A percentile compares a stretch with the other conserved stretches of the same genome.
phyloP scores from a whole-genome alignment of 2,888 invertebrate species.

The Acrobasis repandana region DNA sequence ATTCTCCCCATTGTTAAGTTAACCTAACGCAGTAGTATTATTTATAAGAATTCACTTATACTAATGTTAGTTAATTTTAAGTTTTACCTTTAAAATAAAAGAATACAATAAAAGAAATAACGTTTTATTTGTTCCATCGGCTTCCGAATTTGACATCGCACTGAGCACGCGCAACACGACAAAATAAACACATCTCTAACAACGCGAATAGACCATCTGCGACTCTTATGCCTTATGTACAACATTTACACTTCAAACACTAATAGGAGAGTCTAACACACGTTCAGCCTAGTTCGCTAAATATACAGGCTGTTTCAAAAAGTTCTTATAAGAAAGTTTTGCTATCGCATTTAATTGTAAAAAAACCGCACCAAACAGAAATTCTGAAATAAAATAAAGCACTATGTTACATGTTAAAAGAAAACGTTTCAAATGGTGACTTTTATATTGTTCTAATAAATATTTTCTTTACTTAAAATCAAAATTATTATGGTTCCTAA shows the following conservation, averaged over 20 bases:
- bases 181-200: constrained; percentile 47
- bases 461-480: too few relatives aligned
- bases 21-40: not conserved
- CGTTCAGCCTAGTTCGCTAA: constrained; percentile 5
- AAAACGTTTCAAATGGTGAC: too few relatives aligned
- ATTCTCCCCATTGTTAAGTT: not conserved
- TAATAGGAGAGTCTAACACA: constrained; percentile 3
- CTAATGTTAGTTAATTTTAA: not conserved
- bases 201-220: constrained; percentile 39
- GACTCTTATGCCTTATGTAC: constrained; percentile 41
- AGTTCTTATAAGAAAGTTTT: not conserved
- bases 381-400: too few relatives aligned
- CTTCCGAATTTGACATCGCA: constrained; percentile 36
- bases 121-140: constrained; percentile 69
- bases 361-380: too few relatives aligned
- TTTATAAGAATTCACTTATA: not conserved
- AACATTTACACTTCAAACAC: constrained; percentile 45
- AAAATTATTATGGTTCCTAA: too few relatives aligned
- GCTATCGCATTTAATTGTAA: too few relatives aligned
- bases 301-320: not conserved
- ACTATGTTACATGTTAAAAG: too few relatives aligned
- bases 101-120: constrained; percentile 67
- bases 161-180: not conserved
- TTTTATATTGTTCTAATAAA: too few relatives aligned
- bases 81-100: constrained; percentile 37